phyloP scores from a whole-genome alignment of 1,140 invertebrate genomes.

The Procambarus clarkii region DNA sequence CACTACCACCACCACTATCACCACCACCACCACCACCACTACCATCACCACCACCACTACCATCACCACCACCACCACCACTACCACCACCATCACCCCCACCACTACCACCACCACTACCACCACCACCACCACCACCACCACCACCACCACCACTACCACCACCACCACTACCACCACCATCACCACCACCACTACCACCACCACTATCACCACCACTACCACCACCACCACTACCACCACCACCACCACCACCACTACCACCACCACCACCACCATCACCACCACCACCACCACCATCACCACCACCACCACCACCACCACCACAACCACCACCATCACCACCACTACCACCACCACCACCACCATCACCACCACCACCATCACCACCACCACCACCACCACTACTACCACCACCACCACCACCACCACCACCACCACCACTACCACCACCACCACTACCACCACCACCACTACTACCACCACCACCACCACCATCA shows the following conservation, averaged over 20 bases:
- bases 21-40: background rate
- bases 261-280: background rate
- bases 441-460: constrained; percentile 2
- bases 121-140: constrained; percentile 9
- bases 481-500: constrained; percentile 13
- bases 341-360: background rate
- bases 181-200: constrained; percentile 1
- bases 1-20: background rate
- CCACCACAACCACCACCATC: background rate
- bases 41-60: background rate
- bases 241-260: background rate
- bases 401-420: constrained; percentile 7
- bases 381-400: constrained; percentile 13
- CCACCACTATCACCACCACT: background rate
- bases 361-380: constrained; percentile 1
- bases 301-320: background rate
- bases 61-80: background rate
- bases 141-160: constrained; percentile 7
- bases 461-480: constrained; percentile 2
- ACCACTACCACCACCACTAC: background rate
- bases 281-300: background rate
- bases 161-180: constrained; percentile 6
- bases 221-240: background rate
- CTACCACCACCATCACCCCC: background rate
- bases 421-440: constrained; percentile 14